phyloP scores from a whole-genome alignment of 2,113 vertebrate species.

The Centropristis striata region DNA sequence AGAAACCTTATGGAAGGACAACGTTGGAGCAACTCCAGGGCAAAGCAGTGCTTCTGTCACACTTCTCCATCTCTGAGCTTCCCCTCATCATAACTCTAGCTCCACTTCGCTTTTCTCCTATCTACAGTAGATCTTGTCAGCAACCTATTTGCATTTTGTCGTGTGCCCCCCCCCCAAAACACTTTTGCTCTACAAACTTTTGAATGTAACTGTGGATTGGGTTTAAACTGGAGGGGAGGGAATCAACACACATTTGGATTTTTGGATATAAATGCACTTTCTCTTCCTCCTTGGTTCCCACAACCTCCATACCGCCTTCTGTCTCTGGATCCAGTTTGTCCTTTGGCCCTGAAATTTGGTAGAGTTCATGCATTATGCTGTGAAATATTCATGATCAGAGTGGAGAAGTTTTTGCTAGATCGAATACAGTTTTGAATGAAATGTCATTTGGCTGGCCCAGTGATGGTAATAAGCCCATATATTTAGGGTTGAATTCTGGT shows the following conservation, averaged over 20 bases:
- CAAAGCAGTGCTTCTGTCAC: constrained; percentile 53
- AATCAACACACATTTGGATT: constrained; percentile 1
- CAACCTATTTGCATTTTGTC: constrained; percentile 83
- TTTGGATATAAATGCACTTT: constrained; percentile 39
- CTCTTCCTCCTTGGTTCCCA: constrained; percentile 19
- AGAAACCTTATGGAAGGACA: not conserved
- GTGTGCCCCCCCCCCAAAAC: constrained; percentile 2
- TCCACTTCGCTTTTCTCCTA: constrained; percentile 54
- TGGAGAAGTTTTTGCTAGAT: constrained; percentile 37
- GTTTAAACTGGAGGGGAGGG: constrained; percentile 17
- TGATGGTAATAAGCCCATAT: constrained; percentile 63
- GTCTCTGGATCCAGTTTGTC: not conserved
- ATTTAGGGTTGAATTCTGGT: constrained; percentile 46
- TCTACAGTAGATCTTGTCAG: constrained; percentile 40
- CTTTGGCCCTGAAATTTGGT: not conserved
- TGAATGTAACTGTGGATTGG: constrained; percentile 68
- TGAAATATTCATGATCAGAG: constrained; percentile 16
- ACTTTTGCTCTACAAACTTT: constrained; percentile 28
- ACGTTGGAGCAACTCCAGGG: constrained; percentile 17
- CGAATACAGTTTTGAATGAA: constrained; percentile 49
- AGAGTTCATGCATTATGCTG: not conserved
- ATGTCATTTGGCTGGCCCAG: constrained; percentile 86
- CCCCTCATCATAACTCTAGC: constrained; percentile 32
- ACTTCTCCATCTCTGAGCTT: constrained; percentile 71
- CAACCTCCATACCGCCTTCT: not conserved